Conservation (phyloP, 2,797 vertebrate genomes). For the Staurois parvus region DNA sequence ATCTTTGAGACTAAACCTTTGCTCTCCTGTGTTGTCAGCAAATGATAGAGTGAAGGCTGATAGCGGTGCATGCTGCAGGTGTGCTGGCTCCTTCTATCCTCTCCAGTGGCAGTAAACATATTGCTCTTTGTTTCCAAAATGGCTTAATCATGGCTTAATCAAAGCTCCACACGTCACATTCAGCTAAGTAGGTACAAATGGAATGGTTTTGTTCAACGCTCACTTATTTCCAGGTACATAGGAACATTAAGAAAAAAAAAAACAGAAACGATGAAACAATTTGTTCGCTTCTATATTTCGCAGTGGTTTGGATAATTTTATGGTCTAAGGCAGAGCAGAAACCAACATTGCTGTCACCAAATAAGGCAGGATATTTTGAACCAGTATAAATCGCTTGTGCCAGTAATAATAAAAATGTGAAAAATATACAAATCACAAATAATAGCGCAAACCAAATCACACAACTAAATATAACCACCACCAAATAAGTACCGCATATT, state of each 20-base stretch:
- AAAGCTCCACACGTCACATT: constrained; percentile 5
- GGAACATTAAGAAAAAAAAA: neutral
- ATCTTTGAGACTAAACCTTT: neutral
- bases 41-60: neutral
- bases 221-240: neutral
- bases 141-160: constrained; percentile 32
- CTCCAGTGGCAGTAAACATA: neutral
- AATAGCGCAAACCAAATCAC: no score
- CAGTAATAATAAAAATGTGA: no score
- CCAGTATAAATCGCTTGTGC: no score
- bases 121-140: constrained; percentile 32
- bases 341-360: neutral
- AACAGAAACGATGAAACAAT: neutral
- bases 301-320: neutral
- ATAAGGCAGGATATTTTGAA: no score
- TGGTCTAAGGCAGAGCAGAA: neutral
- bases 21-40: neutral
- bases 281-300: neutral
- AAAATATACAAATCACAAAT: no score
- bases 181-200: constrained; percentile 1
- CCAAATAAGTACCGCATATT: no score
- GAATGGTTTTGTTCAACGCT: neutral
- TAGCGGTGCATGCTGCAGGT: neutral
- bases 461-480: no score
- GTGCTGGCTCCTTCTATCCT: neutral